Conservation (phyloP, 2,888 invertebrate genomes). For the Pomacea canaliculata region DNA sequence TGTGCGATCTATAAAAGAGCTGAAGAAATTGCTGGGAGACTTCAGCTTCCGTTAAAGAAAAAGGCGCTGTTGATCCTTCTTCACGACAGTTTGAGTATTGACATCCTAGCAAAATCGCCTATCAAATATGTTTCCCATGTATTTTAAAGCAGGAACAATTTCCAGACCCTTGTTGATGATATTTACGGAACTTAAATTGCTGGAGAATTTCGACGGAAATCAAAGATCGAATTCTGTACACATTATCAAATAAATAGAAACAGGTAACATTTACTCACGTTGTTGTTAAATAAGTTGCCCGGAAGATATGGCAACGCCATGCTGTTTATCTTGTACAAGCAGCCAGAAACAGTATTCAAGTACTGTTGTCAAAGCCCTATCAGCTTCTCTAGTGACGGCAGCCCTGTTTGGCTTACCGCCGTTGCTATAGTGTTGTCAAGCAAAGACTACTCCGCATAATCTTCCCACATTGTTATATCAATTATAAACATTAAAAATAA, state of each 20-base stretch:
- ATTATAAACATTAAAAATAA: not conserved
- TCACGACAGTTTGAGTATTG: too few species aligned
- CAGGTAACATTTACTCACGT: conserved; percentile 50
- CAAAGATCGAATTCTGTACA: too few species aligned
- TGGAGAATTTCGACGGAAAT: too few species aligned
- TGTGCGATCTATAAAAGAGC: too few species aligned
- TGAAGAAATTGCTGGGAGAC: too few species aligned
- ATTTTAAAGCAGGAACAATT: too few species aligned
- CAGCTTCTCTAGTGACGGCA: conserved; percentile 7
- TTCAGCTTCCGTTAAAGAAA: too few species aligned
- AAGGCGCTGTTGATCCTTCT: too few species aligned
- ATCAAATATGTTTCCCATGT: too few species aligned
- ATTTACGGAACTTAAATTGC: too few species aligned
- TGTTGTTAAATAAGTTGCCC: conserved; percentile 65
- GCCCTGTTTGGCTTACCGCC: conserved; percentile 29
- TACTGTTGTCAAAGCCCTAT: not conserved
- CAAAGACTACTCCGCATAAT: conserved; percentile 11
- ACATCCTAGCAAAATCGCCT: too few species aligned
- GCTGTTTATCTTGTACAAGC: conserved; percentile 24
- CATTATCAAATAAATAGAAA: not conserved
- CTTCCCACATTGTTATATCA: not conserved
- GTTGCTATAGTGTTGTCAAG: conserved; percentile 35
- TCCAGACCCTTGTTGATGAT: too few species aligned
- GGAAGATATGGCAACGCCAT: conserved; percentile 70
- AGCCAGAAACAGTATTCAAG: not conserved